Base-by-base conservation (phyloP, 1,140 invertebrate genomes). In the Saccostrea glomerata region DNA sequence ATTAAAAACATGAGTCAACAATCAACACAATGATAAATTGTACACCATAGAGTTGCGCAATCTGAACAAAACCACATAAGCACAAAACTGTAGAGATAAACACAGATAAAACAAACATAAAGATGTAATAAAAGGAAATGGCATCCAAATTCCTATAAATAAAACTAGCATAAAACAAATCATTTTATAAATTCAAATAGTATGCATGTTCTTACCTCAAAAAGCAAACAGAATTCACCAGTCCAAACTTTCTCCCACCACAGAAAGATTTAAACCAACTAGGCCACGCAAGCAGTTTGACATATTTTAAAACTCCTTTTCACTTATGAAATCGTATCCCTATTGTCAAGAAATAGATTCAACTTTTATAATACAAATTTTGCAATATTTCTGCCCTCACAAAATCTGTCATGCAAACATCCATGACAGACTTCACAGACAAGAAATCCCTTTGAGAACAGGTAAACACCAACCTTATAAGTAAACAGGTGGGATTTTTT, bases 251-350 rank as follows among this genome's bases (percentile, higher is more conserved):
- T 36, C 70, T 25, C 70, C 23, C 13, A 30, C 23, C 47, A 47
- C 47, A 47, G 47, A 47, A 47, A 36, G 2, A 77, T 30, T 77
- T 36, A 77, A 77, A 77, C 13, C 70, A 25, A 77, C 25, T 36
- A 5, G 25, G 70, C 70, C 70, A 77, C 70, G 70, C 70, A 77
- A 77, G 70, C 70, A 77, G 25, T 25, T 77, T 77, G 70, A 77
- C 70, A 77, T 30, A 77, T 7, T 30, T 77, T 77, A 77, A 70
- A 77, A 77, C 30, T 30, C n/a, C 58, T 63, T 63, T 63, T 63
- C 58, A 25, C 30, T 77, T 77, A 77, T 11, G 25, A 36, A 77
- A 77, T 36, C 11, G 25, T 30, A 63, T 63, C 58, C 30, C 58
- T 63, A 20, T 20, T 63, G 15, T 63, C 20, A 4, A 36, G 47